These are phyloP conservation scores for Leptopilina myrica DNA, from an alignment of 2,888 invertebrate genomes.

Conservation along the genomic window DNA sequence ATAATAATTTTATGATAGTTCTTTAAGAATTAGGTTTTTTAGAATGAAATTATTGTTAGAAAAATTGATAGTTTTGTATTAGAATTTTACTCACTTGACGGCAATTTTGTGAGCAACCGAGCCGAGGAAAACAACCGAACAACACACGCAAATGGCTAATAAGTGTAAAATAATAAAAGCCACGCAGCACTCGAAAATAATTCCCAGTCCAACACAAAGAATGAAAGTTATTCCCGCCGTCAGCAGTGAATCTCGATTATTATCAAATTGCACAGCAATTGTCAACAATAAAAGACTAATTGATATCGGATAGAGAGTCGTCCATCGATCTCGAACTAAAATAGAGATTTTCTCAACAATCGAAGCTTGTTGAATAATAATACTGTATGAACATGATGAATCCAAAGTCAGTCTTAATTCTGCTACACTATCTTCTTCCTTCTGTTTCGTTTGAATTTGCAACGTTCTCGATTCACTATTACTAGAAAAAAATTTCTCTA, in stretches of 20 bases:
- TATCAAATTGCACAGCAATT: constrained; percentile 67
- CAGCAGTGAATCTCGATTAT: constrained; percentile 49
- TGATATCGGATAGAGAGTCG: constrained; percentile 80
- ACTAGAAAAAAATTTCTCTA: constrained; percentile 63
- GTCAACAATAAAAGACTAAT: constrained; percentile 78
- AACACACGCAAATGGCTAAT: constrained; percentile 78
- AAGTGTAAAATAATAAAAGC: constrained; percentile 76
- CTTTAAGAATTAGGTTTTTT: no score
- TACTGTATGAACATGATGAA: constrained; percentile 83
- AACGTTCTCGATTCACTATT: constrained; percentile 78
- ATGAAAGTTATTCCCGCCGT: constrained; percentile 61
- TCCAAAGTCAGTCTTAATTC: constrained; percentile 82
- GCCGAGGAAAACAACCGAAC: constrained; percentile 82
- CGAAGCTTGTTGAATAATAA: constrained; percentile 74
- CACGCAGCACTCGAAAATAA: constrained; percentile 66
- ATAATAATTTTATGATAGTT: no score
- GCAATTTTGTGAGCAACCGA: constrained; percentile 83
- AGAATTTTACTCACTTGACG: constrained; percentile 78
- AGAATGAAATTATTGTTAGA: no score
- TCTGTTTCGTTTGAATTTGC: constrained; percentile 79
- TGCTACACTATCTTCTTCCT: constrained; percentile 78
- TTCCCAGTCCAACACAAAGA: constrained; percentile 58
- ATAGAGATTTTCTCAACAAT: constrained; percentile 69
- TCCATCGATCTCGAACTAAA: constrained; percentile 73
- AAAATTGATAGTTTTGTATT: no score